Evolutionary conservation across 2,888 invertebrate species (phyloP).

Genomic region (Caenorhabditis sp.): DNA sequence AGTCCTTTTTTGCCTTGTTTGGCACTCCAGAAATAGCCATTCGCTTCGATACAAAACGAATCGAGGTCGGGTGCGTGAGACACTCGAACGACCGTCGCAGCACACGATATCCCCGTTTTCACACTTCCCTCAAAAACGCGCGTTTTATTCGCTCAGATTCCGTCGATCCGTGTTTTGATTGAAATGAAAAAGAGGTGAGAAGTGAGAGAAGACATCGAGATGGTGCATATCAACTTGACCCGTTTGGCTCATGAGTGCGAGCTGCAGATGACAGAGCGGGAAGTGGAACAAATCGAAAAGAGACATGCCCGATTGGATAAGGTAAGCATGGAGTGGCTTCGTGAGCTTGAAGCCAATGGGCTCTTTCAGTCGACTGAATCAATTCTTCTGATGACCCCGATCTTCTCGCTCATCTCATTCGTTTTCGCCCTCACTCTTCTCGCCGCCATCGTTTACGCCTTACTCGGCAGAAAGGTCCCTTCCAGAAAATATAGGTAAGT

Average conservation of each 20-base stretch:
- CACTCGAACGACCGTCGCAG: conserved; percentile 33
- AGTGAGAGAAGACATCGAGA: neutral
- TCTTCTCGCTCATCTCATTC: conserved; percentile 58
- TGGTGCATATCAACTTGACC: conserved; percentile 55
- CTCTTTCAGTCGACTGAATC: conserved; percentile 56
- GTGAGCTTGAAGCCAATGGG: neutral
- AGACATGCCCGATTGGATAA: conserved; percentile 48
- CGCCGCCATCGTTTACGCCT: conserved; percentile 57
- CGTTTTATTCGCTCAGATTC: neutral
- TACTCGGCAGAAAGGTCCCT: conserved; percentile 62
- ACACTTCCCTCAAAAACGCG: conserved; percentile 4
- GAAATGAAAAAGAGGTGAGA: conserved; percentile 15
- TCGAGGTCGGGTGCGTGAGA: conserved; percentile 51
- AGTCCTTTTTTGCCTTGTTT: conserved; percentile 11
- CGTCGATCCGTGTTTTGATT: neutral
- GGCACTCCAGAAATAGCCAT: conserved; percentile 29
- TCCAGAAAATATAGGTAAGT: conserved; percentile 66
- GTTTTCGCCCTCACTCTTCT: conserved; percentile 56
- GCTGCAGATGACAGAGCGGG: conserved; percentile 47
- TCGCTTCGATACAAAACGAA: conserved; percentile 25
- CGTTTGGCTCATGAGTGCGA: conserved; percentile 51
- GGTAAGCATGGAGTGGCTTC: conserved; percentile 13
- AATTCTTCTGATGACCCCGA: conserved; percentile 60
- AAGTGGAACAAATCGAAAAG: conserved; percentile 44
- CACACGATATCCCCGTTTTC: conserved; percentile 17